These are phyloP conservation scores for Collichthys lucidus DNA, from an alignment of 2,113 vertebrate genomes.

Conservation along the genomic window DNA sequence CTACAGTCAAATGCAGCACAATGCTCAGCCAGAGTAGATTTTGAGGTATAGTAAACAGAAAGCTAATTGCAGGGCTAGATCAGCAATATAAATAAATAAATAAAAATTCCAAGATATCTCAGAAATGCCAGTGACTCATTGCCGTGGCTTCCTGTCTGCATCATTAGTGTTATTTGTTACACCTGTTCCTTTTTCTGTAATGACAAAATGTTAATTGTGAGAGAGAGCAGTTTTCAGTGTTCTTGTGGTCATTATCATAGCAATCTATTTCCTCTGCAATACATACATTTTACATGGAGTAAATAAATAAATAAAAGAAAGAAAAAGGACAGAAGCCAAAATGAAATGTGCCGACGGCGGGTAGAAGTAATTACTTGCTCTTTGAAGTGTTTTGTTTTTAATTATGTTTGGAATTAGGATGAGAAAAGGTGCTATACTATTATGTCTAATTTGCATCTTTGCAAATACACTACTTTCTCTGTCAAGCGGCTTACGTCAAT, in stretches of 20 bases:
- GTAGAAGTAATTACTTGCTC: neutral
- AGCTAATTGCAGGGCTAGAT: neutral
- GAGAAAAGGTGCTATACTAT: neutral
- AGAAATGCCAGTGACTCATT: constrained; percentile 18
- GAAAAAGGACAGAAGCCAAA: neutral
- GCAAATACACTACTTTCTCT: neutral
- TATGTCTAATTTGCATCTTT: constrained; percentile 20
- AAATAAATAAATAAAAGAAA: neutral
- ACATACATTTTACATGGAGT: neutral
- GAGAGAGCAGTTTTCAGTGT: neutral
- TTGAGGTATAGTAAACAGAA: neutral
- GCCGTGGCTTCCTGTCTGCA: neutral
- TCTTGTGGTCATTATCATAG: neutral
- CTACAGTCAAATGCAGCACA: neutral
- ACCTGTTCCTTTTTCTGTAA: constrained; percentile 17
- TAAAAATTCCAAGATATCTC: constrained; percentile 7
- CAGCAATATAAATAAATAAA: neutral
- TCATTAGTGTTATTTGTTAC: constrained; percentile 14
- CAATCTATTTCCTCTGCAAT: constrained; percentile 4
- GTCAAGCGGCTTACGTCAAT: neutral
- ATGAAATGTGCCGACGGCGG: constrained; percentile 2
- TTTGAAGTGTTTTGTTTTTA: neutral
- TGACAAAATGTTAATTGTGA: constrained; percentile 6
- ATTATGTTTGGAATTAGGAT: constrained; percentile 15
- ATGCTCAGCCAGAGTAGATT: neutral